Conservation (phyloP, 2,888 invertebrate species). For the Chaetoderma sp. region DNA sequence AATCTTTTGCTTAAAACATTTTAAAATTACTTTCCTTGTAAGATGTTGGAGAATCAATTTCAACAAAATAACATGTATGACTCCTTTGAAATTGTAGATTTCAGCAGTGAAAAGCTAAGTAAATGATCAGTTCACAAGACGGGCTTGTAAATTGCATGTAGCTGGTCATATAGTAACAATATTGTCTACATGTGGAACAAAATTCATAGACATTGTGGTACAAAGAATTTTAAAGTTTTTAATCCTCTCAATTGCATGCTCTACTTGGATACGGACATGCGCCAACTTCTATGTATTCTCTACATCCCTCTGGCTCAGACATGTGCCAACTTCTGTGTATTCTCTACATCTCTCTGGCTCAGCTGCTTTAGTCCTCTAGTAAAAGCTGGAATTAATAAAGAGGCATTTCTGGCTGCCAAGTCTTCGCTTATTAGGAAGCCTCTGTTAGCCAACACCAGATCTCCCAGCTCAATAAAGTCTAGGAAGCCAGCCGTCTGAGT, state of each 20-base stretch:
- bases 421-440: conserved; percentile 38
- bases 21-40: no score
- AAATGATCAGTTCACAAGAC: no score
- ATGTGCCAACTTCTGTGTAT: not conserved
- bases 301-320: conserved; percentile 17
- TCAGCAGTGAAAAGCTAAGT: no score
- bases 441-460: conserved; percentile 37
- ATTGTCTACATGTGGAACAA: conserved; percentile 34
- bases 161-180: conserved; percentile 21
- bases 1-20: no score
- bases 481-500: conserved; percentile 30
- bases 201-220: conserved; percentile 29
- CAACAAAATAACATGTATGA: no score
- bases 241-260: conserved; percentile 37
- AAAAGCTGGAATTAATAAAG: conserved; percentile 12
- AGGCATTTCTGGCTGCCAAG: conserved; percentile 4
- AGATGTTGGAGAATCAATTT: no score
- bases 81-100: no score
- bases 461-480: conserved; percentile 21
- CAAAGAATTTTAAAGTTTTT: conserved; percentile 35
- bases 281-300: conserved; percentile 35
- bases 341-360: not conserved
- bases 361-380: not conserved
- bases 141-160: no score
- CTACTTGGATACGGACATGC: conserved; percentile 39